These are phyloP conservation scores for Solea senegalensis DNA, from an alignment of 2,113 vertebrate species.

Conservation along the genomic window DNA sequence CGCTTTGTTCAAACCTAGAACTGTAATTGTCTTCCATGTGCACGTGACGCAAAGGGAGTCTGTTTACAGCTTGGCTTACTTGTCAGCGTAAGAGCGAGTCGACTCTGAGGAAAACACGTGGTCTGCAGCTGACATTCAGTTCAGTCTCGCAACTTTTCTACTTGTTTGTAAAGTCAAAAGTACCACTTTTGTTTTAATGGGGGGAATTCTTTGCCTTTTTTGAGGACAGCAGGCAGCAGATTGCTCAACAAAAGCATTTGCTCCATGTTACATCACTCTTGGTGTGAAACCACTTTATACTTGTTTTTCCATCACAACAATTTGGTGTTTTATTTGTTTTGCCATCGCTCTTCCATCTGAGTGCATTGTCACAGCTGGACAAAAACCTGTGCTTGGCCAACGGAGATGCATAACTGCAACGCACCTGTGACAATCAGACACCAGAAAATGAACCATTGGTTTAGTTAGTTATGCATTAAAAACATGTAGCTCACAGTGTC, in stretches of 20 bases:
- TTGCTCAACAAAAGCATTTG: not conserved
- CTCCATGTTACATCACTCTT: slow-evolving; percentile 1
- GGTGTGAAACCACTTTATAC: not conserved
- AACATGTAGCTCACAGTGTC: too few relatives aligned
- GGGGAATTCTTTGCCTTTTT: not conserved
- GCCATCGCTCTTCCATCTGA: too few relatives aligned
- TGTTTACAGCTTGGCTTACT: not conserved
- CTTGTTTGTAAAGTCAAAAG: too few relatives aligned
- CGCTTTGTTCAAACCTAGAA: not conserved
- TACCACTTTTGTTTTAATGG: too few relatives aligned
- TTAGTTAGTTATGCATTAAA: too few relatives aligned
- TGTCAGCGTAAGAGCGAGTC: not conserved
- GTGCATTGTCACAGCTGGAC: too few relatives aligned
- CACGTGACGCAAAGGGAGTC: not conserved
- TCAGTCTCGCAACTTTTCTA: not conserved
- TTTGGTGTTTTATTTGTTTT: not conserved
- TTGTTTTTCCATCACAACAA: not conserved
- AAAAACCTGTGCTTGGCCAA: too few relatives aligned
- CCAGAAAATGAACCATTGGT: too few relatives aligned
- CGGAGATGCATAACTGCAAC: too few relatives aligned
- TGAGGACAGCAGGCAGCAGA: not conserved
- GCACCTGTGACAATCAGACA: too few relatives aligned
- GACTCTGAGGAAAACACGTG: not conserved
- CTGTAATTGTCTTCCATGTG: slow-evolving; percentile 2
- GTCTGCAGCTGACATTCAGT: not conserved